Conservation (phyloP, 2,113 vertebrate genomes). For the Tragelaphus strepsiceros region DNA sequence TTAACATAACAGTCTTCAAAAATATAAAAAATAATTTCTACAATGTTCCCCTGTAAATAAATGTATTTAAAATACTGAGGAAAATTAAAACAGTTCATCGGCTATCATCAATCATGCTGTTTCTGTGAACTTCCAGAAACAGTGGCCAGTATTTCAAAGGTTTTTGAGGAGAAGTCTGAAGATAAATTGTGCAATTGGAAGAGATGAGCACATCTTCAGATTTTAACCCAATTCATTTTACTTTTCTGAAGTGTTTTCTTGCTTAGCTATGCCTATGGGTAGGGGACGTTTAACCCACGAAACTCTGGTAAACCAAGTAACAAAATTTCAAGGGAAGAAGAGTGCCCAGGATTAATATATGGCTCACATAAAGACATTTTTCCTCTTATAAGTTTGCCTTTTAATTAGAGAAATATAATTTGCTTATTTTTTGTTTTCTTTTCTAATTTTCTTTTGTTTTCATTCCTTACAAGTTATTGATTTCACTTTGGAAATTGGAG, state of each 20-base stretch:
- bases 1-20: background rate
- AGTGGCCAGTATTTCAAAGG: background rate
- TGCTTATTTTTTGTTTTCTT: constrained; percentile 18
- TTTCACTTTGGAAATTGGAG: constrained; percentile 7
- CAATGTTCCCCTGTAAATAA: background rate
- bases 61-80: background rate
- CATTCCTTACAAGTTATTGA: constrained; percentile 24
- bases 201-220: background rate
- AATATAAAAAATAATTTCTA: background rate
- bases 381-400: background rate
- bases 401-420: constrained; percentile 47
- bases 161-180: background rate
- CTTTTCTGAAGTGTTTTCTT: background rate
- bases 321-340: background rate
- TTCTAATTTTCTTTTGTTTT: constrained; percentile 33
- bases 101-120: background rate
- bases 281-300: background rate
- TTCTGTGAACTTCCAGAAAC: background rate
- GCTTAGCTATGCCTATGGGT: background rate
- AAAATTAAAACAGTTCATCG: background rate
- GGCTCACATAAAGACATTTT: background rate
- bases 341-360: background rate
- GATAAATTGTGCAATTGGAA: background rate
- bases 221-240: background rate
- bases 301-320: background rate